Base-by-base conservation (phyloP, 1,140 invertebrate species). In the Macrostomum lignano region DNA sequence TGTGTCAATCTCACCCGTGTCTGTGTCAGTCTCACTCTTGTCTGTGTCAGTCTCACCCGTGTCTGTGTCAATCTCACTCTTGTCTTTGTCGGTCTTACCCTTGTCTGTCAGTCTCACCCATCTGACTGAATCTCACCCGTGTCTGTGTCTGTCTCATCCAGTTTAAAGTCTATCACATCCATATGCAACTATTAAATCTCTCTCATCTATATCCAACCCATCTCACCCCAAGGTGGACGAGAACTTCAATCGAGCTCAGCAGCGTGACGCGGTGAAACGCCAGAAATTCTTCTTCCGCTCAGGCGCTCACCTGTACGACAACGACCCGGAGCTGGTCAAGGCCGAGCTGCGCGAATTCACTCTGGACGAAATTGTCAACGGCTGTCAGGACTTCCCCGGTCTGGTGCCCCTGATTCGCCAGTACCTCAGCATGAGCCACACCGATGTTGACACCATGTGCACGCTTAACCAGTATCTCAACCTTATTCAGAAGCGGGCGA, bases 401-500 rank as follows among this genome's bases (percentile, higher is more conserved):
- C 60, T 94, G 39, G 70, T 93, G 35, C 73, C 82, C 6, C 55
- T 96, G 31, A 79, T 96, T 22, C 72, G 81, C 45, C 75, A 74
- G 42, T 96, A 91, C 56, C 61, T 94, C 39, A 72, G 70, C 29
- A 77, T 91, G 68, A 81, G 93, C 52, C 72, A 36, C 31, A 9
- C 19, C 3, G 40, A 43, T 17, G 37, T 43, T 7, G 81, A 88
- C 52, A 86, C 78, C 17, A 74, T 82, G 48, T 94, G 84, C 58
- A 86, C 81, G 3, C 75, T 96, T 42, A 72, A 78, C 53, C 76
- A 91, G 57, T 98, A 98, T 61, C 65, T 96, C 31, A 77, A 74
- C 47, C 67, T 96, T 25, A 94, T 98, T 49, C 70, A 78, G 48
- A 65, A 69, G 40, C 64, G 82, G 44, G 82, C 84, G 6, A 71